These are phyloP conservation scores for Cheilosia soror DNA, from an alignment of 2,888 invertebrate species.

Conservation along the genomic window DNA sequence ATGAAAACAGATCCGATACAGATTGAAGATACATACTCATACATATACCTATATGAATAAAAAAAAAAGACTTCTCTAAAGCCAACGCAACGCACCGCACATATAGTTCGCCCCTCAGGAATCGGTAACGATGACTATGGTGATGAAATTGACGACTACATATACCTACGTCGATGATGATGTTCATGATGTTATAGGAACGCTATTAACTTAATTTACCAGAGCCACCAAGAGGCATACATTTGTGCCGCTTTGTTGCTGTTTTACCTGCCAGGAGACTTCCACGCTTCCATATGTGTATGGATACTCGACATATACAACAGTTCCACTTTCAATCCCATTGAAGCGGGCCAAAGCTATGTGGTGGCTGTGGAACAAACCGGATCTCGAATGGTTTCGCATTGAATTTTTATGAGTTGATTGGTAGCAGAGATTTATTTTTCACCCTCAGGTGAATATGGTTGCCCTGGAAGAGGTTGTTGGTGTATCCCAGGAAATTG, in stretches of 20 bases:
- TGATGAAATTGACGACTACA: constrained; percentile 3
- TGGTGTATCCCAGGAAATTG: constrained; percentile 61
- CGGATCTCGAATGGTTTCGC: constrained; percentile 65
- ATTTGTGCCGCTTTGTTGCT: constrained; percentile 58
- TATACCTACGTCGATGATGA: constrained; percentile 12
- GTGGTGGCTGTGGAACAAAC: constrained; percentile 56
- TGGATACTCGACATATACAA: constrained; percentile 26
- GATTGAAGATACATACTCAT: neutral
- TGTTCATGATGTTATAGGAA: constrained; percentile 34
- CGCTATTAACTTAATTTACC: constrained; percentile 66
- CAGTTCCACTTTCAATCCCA: constrained; percentile 55
- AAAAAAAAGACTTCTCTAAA: neutral
- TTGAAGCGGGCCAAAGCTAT: constrained; percentile 50
- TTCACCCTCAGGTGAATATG: constrained; percentile 66
- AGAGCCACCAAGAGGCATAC: constrained; percentile 20
- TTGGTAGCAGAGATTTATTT: constrained; percentile 71
- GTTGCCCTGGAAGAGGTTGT: constrained; percentile 56
- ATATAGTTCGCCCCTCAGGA: constrained; percentile 15
- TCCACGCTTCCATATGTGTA: constrained; percentile 9
- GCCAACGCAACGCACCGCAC: constrained; percentile 19
- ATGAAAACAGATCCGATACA: neutral
- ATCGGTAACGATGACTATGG: constrained; percentile 19
- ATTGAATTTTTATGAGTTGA: constrained; percentile 74
- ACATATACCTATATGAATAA: constrained; percentile 15
- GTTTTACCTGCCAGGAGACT: constrained; percentile 38